These are phyloP conservation scores for Hoplodrina blanda DNA, from an alignment of 2,888 invertebrate species.

Conservation along the genomic window DNA sequence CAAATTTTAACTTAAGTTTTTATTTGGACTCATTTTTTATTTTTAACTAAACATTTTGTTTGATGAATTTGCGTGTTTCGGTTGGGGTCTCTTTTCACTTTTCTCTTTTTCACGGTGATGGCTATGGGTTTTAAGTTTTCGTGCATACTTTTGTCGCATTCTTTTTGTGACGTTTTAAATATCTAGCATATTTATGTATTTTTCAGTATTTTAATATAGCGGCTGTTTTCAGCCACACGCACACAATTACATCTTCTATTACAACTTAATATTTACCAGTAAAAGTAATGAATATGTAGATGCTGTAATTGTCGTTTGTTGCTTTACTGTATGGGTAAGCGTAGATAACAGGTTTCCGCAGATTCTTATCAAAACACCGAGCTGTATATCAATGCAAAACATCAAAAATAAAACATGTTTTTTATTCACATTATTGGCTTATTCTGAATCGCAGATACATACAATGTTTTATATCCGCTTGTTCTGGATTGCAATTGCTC, in stretches of 20 bases:
- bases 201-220: slow-evolving; percentile 48
- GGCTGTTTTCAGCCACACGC: slow-evolving; percentile 37
- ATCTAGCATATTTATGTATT: slow-evolving; percentile 49
- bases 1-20: slow-evolving; percentile 21
- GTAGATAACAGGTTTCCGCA: slow-evolving; percentile 55
- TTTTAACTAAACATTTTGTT: slow-evolving; percentile 74
- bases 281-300: slow-evolving; percentile 36
- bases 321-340: slow-evolving; percentile 60
- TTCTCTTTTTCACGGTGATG: slow-evolving; percentile 81
- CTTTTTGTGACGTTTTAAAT: slow-evolving; percentile 70
- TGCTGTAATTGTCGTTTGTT: slow-evolving; percentile 61
- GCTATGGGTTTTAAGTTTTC: slow-evolving; percentile 82
- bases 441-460: slow-evolving; percentile 42
- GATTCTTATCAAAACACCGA: slow-evolving; percentile 29
- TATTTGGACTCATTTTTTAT: slow-evolving; percentile 57
- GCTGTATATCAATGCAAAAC: slow-evolving; percentile 50
- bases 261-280: not conserved
- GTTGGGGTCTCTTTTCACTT: slow-evolving; percentile 76
- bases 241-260: slow-evolving; percentile 58
- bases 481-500: slow-evolving; percentile 52
- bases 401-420: slow-evolving; percentile 39
- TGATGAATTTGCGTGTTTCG: slow-evolving; percentile 82
- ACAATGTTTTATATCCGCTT: slow-evolving; percentile 55
- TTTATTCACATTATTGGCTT: slow-evolving; percentile 51
- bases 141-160: slow-evolving; percentile 70